A percentile compares a stretch with the other conserved stretches of the same genome.
Conservation (phyloP, 2,888 invertebrate species). For the Tenthredo amoena region DNA sequence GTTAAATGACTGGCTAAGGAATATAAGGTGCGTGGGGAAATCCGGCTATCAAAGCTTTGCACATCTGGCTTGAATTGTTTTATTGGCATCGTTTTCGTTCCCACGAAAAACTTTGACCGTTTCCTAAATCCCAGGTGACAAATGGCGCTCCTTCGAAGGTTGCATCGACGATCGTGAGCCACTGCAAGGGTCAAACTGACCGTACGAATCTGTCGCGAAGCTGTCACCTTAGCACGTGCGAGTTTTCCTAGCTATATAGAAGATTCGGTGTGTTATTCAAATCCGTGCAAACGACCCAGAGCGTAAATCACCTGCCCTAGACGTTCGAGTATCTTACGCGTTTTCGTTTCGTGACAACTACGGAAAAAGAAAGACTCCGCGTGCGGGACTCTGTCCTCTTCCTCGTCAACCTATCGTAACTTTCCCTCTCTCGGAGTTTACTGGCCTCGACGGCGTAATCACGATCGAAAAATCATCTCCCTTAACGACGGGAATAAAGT, state of each 20-base stretch:
- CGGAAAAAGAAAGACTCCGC: slow-evolving; percentile 4
- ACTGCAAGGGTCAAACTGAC: not conserved
- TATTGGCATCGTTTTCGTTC: slow-evolving; percentile 61
- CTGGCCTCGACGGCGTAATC: slow-evolving; percentile 34
- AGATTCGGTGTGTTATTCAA: slow-evolving; percentile 12
- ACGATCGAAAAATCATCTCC: slow-evolving; percentile 51
- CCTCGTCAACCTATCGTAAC: slow-evolving; percentile 11
- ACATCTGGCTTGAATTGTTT: slow-evolving; percentile 69
- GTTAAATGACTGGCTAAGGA: not conserved
- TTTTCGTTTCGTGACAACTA: slow-evolving; percentile 46
- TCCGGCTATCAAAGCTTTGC: slow-evolving; percentile 54
- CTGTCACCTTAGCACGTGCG: not conserved
- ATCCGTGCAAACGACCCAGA: slow-evolving; percentile 17
- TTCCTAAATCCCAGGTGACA: not conserved
- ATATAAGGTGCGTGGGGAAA: slow-evolving; percentile 65
- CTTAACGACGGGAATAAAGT: slow-evolving; percentile 37
- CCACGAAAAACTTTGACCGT: slow-evolving; percentile 33
- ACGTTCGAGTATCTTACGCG: slow-evolving; percentile 38
- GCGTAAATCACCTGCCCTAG: slow-evolving; percentile 37
- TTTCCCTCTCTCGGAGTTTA: slow-evolving; percentile 28
- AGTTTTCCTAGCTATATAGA: not conserved
- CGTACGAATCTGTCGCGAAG: not conserved
- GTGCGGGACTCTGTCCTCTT: slow-evolving; percentile 25
- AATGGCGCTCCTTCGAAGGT: not conserved
- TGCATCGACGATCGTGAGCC: not conserved